Percentiles rank a stretch among this genome's conserved stretches.
phyloP scores from a whole-genome alignment of 2,113 vertebrate genomes.

The Romanogobio albipinnatus region DNA sequence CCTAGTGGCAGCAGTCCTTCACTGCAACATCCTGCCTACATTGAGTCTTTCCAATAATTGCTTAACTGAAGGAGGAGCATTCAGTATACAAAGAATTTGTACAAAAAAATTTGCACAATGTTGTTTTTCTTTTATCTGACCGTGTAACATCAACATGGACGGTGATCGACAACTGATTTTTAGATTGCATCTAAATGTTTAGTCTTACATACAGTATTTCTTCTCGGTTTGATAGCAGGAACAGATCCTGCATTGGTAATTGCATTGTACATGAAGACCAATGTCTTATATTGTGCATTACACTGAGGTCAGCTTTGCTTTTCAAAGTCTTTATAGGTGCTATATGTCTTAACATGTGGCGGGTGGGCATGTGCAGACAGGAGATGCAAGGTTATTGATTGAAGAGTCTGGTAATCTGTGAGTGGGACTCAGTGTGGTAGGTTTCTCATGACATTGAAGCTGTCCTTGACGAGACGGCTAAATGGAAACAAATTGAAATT shows the following conservation, averaged over 20 bases:
- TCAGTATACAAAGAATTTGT: not conserved
- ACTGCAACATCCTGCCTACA: slow-evolving; percentile 52
- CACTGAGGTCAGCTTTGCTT: not conserved
- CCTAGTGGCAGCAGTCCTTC: slow-evolving; percentile 61
- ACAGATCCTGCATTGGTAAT: not conserved
- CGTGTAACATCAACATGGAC: not conserved
- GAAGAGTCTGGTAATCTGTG: slow-evolving; percentile 66
- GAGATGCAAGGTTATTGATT: slow-evolving; percentile 63
- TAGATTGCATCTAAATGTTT: not conserved
- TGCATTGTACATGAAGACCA: not conserved
- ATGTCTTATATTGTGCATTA: not conserved
- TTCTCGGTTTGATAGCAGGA: not conserved
- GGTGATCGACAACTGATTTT: not conserved
- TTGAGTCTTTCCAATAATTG: slow-evolving; percentile 7
- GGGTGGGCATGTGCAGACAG: not conserved
- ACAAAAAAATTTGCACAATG: no score
- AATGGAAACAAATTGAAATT: slow-evolving; percentile 40
- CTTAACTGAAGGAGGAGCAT: not conserved
- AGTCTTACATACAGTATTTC: not conserved
- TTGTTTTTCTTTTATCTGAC: not conserved
- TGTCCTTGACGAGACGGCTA: slow-evolving; percentile 50
- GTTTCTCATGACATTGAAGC: slow-evolving; percentile 53
- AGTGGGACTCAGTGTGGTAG: slow-evolving; percentile 51
- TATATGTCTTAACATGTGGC: not conserved
- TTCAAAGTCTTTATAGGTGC: not conserved